Evolutionary conservation across 2,888 invertebrate genomes (phyloP), one percentile per base, ranked within the genome.

Genomic region (Xestia ashworthii): DNA sequence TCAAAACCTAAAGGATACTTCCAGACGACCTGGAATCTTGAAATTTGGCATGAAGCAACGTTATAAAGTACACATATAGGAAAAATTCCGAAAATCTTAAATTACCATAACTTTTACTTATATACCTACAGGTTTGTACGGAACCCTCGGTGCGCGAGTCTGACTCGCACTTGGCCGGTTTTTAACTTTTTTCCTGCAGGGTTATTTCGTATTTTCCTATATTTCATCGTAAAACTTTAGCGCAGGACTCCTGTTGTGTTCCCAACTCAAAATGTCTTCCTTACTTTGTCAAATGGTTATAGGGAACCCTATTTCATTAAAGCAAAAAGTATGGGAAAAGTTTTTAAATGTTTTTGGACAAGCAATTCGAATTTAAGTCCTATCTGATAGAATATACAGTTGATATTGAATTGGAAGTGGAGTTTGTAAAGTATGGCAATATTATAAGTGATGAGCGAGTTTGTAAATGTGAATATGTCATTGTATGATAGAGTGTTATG

Each of bases 211-310:
- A 72, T 85, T 76, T 74, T 74, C 73, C 68, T 71, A 69, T 71
- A 74, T 76, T 78, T 78, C 76, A 72, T 84, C 85, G 38, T 85
- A 78, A 85, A 80, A 77, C 74, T 80, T 82, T 74, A 82, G 74
- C 55, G 25, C 58, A 2, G 65, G 55, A 53, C 74, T 79, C 60
- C 41, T 69, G 72, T 78, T 76, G 71, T 76, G 69, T 80, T 85
- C 60, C 44, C 65, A 82, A 81, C 80, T 81, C 64, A 65, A 64
- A 85, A 85, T 74, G 74, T 68, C 82, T 80, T 79, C 65, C 67
- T 60, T 74, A 71, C 48, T 67, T 60, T 78, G 60, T 74, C 76
- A 79, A 85, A 83, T 75, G 80, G 74, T 79, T 85, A 77, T 77
- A 32, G 71, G 67, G 55, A 78, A 67, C 70, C 81, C 76, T 69